These are phyloP conservation scores for Ptilodon capucinus DNA, from an alignment of 2,888 invertebrate genomes.

Conservation along the genomic window DNA sequence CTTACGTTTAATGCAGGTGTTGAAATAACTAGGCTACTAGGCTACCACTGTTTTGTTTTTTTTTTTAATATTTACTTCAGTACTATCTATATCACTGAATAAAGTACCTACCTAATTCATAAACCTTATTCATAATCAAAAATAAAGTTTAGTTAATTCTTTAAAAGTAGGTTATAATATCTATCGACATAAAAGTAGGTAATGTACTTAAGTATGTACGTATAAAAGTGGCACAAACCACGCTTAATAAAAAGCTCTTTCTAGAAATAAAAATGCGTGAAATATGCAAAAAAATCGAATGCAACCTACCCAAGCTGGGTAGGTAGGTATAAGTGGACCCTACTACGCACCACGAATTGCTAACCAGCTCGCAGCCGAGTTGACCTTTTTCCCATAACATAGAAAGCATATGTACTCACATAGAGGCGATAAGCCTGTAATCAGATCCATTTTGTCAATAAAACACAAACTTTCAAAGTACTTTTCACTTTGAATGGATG, in stretches of 20 bases:
- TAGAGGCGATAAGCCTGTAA: conserved; percentile 65
- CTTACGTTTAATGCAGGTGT: too few species aligned
- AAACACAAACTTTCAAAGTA: conserved; percentile 47
- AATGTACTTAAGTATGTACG: not conserved
- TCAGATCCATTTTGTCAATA: conserved; percentile 68
- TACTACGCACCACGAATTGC: conserved; percentile 19
- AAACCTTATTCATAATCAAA: too few species aligned
- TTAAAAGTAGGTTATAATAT: not conserved
- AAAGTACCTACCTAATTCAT: too few species aligned
- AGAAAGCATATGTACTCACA: conserved; percentile 63
- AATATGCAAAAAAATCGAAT: not conserved
- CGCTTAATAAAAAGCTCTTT: not conserved
- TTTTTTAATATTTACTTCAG: too few species aligned
- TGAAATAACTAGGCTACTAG: too few species aligned
- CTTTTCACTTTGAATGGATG: conserved; percentile 74
- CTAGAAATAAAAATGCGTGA: not conserved
- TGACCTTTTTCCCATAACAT: conserved; percentile 32
- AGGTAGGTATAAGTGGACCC: conserved; percentile 29
- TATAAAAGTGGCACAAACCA: not conserved
- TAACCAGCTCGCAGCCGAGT: conserved; percentile 6
- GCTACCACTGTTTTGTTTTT: too few species aligned
- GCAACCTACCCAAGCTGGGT: not conserved
- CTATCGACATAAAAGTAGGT: not conserved
- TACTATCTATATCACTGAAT: too few species aligned
- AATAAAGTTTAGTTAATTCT: too few species aligned